phyloP scores from a whole-genome alignment of 1,140 invertebrate genomes.

The Drosophila seguyi region DNA sequence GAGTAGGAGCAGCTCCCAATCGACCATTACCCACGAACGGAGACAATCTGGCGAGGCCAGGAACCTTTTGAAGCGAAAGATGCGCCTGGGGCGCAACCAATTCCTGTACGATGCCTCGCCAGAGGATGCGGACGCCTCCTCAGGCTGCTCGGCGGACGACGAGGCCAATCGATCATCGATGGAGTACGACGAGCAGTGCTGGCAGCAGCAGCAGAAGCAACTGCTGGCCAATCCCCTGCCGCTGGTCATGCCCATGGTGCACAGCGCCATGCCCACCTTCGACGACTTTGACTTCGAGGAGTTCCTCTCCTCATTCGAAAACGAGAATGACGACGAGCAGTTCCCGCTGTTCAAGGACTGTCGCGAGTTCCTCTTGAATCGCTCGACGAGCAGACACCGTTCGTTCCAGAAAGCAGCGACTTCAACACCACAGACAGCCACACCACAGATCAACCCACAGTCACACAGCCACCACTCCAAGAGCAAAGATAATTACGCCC shows the following conservation, averaged over 20 bases:
- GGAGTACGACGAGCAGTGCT: conserved; percentile 72
- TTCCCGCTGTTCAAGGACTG: conserved; percentile 84
- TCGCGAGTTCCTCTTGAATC: conserved; percentile 82
- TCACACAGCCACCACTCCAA: conserved; percentile 30
- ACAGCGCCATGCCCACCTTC: conserved; percentile 65
- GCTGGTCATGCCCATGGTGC: conserved; percentile 47
- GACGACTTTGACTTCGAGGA: conserved; percentile 86
- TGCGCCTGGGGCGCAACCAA: conserved; percentile 82
- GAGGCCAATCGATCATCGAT: conserved; percentile 75
- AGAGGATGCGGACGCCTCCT: conserved; percentile 64
- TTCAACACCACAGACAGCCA: conserved; percentile 53
- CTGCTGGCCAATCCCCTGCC: conserved; percentile 55
- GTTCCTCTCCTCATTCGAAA: conserved; percentile 86
- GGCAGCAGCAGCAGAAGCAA: conserved; percentile 73
- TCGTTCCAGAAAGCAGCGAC: conserved; percentile 72
- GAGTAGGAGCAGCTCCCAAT: conserved; percentile 70
- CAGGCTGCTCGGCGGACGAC: conserved; percentile 72
- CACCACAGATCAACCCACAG: conserved; percentile 13
- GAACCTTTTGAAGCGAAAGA: conserved; percentile 79
- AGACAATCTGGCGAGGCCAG: conserved; percentile 72
- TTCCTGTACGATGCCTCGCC: conserved; percentile 83
- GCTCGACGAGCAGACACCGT: conserved; percentile 74
- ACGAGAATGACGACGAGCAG: conserved; percentile 85
- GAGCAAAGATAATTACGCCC: conserved; percentile 56
- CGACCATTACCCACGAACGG: conserved; percentile 61